phyloP scores from a whole-genome alignment of 2,797 vertebrate genomes.

The Anabacerthia variegaticeps region DNA sequence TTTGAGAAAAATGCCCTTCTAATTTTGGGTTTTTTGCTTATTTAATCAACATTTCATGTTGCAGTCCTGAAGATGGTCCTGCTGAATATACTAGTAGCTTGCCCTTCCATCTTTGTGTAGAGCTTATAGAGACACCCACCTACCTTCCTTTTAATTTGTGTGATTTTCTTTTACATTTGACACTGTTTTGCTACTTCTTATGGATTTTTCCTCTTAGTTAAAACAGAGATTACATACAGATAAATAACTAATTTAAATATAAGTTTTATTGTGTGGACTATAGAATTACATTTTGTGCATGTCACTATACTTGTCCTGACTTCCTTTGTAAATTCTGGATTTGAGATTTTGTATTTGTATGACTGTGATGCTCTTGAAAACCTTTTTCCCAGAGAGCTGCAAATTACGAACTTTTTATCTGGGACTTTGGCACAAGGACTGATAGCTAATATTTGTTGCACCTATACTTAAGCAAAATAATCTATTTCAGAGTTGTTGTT shows the following conservation, averaged over 20 bases:
- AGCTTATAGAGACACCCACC: background rate
- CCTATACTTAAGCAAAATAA: background rate
- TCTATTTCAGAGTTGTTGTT: background rate
- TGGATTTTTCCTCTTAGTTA: background rate
- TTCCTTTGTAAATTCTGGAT: background rate
- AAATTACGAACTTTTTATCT: background rate
- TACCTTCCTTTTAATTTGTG: background rate
- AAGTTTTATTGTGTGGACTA: background rate
- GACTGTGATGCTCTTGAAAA: background rate
- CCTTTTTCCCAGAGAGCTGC: background rate
- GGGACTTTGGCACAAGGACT: background rate
- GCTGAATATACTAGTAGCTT: background rate
- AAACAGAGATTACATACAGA: background rate
- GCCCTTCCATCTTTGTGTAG: background rate
- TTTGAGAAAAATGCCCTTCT: background rate
- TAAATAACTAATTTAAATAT: background rate
- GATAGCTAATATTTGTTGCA: background rate
- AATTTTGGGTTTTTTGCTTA: background rate
- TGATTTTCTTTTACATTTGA: background rate
- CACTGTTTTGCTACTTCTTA: background rate
- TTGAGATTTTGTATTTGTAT: background rate
- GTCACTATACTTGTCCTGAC: background rate
- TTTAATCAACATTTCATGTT: background rate
- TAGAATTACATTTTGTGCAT: background rate
- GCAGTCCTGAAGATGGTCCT: background rate